Evolutionary conservation across 2,888 invertebrate species (phyloP).

Genomic region (Pollenia labialis): DNA sequence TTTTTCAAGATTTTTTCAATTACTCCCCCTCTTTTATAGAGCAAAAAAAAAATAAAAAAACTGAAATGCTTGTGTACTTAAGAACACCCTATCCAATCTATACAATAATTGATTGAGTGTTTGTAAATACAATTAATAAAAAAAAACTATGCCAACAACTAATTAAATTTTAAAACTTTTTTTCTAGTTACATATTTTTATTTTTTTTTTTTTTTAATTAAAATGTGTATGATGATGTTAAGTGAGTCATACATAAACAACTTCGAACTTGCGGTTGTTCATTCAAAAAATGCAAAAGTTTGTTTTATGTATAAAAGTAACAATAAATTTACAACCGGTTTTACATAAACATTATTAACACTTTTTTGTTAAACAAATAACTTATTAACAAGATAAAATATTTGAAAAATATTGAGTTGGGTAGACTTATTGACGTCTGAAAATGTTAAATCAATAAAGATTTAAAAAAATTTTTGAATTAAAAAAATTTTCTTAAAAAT

Average conservation of each 20-base stretch:
- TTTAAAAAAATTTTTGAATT: neutral
- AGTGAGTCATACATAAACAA: slow-evolving; percentile 40
- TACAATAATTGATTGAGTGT: slow-evolving; percentile 29
- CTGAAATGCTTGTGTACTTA: neutral
- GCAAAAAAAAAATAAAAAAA: too few relatives aligned
- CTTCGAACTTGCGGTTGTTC: slow-evolving; percentile 22
- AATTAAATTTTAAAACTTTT: neutral
- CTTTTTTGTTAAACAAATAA: neutral
- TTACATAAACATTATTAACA: slow-evolving; percentile 21
- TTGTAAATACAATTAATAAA: slow-evolving; percentile 14
- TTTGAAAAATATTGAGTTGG: neutral
- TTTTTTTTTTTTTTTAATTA: neutral
- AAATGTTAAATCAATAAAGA: neutral
- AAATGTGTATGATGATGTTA: neutral
- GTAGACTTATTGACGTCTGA: neutral
- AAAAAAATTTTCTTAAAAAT: too few relatives aligned
- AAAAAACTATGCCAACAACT: slow-evolving; percentile 30
- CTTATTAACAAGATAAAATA: neutral
- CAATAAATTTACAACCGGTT: slow-evolving; percentile 43
- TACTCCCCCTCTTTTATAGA: too few relatives aligned
- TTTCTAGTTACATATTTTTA: neutral
- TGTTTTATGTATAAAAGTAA: neutral
- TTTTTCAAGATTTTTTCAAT: too few relatives aligned
- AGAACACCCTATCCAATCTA: slow-evolving; percentile 15
- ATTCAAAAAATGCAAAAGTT: neutral